Base-by-base conservation (phyloP, 30 jellyfish, hydroid and myxozoan genomes). In the Rhopilema esculentum region DNA sequence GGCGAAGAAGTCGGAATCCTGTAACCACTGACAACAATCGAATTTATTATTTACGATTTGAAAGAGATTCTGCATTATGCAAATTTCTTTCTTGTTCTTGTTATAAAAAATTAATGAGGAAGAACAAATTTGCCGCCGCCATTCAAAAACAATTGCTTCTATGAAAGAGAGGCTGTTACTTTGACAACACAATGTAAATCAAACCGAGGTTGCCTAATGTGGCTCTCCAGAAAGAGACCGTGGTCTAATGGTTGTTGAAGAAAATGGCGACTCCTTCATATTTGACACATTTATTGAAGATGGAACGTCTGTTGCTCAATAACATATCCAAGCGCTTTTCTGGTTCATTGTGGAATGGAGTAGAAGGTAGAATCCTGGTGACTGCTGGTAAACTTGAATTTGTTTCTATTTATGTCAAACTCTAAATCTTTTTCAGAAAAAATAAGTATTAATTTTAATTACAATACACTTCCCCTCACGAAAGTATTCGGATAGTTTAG, bases 41-140 rank as follows among this genome's bases (percentile, higher is more conserved):
- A 27, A 78, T 78, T 49, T 78, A 78, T 78, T 78, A 78, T 78
- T 78, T 22, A 78, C 31, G 88, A 57, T 78, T 61, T 78, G 78
- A 78, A 78, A 16, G n/a, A 31, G 61, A 53, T 21, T 51, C 76
- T 51, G 61, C 53, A 49, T 48, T 57, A 63, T 30, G 68, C 79
- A 23, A 49, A 78, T 19, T 33, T 57, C 67, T 0, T 30, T 32
- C 23, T 30, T 73, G 69, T 32, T 78, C 48, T 8, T 64, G 69
- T 78, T 61, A 78, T 83, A 4, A 83, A 83, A 83, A 83, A 49
- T 83, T 83, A 83, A 83, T 83, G 91, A 70, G 29, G 78, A 63
- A 72, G 91, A 83, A 83, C 91, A 40, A 83, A 68, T 27, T 83
- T 69, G 52, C 48, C 84, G 79, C 84, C 85, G 65, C 63, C 25